These are phyloP conservation scores for Acanthopagrus latus DNA, from an alignment of 2,797 vertebrate genomes.

Conservation along the genomic window DNA sequence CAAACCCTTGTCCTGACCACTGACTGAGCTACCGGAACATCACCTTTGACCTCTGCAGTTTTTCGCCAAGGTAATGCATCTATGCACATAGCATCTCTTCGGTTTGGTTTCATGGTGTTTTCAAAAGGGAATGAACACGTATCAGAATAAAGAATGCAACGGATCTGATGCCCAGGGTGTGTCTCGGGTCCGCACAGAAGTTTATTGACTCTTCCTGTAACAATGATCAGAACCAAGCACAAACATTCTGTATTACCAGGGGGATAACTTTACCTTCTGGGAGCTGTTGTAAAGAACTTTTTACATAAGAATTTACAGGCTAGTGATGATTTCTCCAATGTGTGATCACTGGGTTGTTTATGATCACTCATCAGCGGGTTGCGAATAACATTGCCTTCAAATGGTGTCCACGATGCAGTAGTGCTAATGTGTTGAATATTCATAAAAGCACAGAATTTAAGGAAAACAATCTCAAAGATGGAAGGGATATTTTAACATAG, in stretches of 20 bases:
- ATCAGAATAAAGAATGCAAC: conserved; percentile 35
- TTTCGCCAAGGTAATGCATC: conserved; percentile 88
- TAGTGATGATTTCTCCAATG: conserved; percentile 38
- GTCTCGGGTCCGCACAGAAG: conserved; percentile 32
- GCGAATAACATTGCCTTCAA: conserved; percentile 39
- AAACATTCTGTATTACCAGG: conserved; percentile 13
- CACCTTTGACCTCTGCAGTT: conserved; percentile 88
- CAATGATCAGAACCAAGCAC: conserved; percentile 26
- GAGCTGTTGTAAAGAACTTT: conserved; percentile 23
- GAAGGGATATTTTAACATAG: conserved; percentile 10
- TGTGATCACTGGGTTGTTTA: conserved; percentile 38
- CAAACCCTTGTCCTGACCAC: conserved; percentile 90
- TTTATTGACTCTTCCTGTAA: conserved; percentile 21
- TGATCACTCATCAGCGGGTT: conserved; percentile 28
- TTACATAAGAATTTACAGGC: conserved; percentile 12
- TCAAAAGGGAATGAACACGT: conserved; percentile 59
- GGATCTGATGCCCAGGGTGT: conserved; percentile 36
- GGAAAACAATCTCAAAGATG: conserved; percentile 12
- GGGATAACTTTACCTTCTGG: conserved; percentile 11
- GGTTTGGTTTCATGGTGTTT: conserved; percentile 78
- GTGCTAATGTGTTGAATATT: conserved; percentile 42
- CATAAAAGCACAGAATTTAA: conserved; percentile 14
- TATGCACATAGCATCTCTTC: conserved; percentile 81
- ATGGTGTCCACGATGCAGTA: conserved; percentile 30
- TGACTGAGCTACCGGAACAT: conserved; percentile 89